A percentile compares a stretch with the other conserved stretches of the same genome.
phyloP scores from a whole-genome alignment of 1,140 invertebrate genomes.

The Thaumetopoea pityocampa region DNA sequence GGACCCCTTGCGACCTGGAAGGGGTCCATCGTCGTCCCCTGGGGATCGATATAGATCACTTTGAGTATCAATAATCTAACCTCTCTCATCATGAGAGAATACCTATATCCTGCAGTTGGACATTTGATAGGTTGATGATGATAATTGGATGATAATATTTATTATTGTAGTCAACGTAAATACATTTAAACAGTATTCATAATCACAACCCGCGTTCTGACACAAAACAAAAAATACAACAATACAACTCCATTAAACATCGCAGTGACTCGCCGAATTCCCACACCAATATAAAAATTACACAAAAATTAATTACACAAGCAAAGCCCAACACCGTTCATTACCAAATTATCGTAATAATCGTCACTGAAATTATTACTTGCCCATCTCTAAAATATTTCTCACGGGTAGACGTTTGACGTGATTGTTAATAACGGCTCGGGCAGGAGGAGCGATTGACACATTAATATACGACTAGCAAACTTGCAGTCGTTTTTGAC shows the following conservation, averaged over 20 bases:
- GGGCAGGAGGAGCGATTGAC: slow-evolving; percentile 58
- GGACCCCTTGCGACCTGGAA: no score
- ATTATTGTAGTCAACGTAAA: no score
- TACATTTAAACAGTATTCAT: no score
- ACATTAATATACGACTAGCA: slow-evolving; percentile 51
- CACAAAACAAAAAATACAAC: slow-evolving; percentile 8
- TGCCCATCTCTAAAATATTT: slow-evolving; percentile 41
- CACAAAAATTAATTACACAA: slow-evolving; percentile 59
- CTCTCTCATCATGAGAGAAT: no score
- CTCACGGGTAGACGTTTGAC: slow-evolving; percentile 57
- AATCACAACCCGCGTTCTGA: no score
- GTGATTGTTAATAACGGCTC: slow-evolving; percentile 62
- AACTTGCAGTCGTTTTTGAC: slow-evolving; percentile 1
- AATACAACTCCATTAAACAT: slow-evolving; percentile 11
- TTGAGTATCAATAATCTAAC: no score
- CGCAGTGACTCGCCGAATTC: slow-evolving; percentile 47
- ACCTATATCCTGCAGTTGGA: no score
- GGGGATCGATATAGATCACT: no score
- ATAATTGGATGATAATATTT: no score
- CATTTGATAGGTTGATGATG: no score
- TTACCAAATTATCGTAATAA: slow-evolving; percentile 61
- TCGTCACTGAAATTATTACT: slow-evolving; percentile 23
- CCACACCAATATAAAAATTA: slow-evolving; percentile 48
- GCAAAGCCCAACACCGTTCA: slow-evolving; percentile 54
- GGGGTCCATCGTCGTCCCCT: no score